phyloP scores from a whole-genome alignment of 2,113 vertebrate species.

The Mohoua ochrocephala region DNA sequence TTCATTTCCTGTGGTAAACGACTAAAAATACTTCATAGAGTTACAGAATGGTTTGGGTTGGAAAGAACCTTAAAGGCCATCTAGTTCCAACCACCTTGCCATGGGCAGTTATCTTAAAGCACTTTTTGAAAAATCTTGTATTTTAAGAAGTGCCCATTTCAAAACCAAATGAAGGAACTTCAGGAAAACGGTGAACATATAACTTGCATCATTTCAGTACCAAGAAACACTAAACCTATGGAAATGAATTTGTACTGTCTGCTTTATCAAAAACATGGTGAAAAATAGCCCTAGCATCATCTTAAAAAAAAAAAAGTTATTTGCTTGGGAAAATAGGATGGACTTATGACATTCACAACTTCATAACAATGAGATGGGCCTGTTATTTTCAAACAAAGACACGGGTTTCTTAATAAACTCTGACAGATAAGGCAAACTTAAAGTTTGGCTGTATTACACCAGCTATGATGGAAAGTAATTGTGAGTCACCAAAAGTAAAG shows the following conservation, averaged over 20 bases:
- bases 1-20: neutral
- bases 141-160: neutral
- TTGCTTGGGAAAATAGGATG: neutral
- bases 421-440: neutral
- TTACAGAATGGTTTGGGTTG: neutral
- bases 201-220: neutral
- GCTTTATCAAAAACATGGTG: neutral
- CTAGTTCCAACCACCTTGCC: neutral
- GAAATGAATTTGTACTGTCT: neutral
- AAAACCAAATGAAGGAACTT: neutral
- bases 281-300: neutral
- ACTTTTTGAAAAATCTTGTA: neutral
- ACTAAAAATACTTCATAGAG: neutral
- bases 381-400: neutral
- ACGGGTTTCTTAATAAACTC: neutral
- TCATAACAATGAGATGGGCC: neutral
- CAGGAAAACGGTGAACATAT: neutral
- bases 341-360: neutral
- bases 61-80: neutral
- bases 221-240: neutral
- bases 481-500: neutral
- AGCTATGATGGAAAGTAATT: neutral
- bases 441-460: neutral
- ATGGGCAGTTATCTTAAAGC: neutral
- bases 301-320: neutral